Evolutionary conservation across 2,888 invertebrate species (phyloP).

Genomic region (Hemicrepidius hirtus): DNA sequence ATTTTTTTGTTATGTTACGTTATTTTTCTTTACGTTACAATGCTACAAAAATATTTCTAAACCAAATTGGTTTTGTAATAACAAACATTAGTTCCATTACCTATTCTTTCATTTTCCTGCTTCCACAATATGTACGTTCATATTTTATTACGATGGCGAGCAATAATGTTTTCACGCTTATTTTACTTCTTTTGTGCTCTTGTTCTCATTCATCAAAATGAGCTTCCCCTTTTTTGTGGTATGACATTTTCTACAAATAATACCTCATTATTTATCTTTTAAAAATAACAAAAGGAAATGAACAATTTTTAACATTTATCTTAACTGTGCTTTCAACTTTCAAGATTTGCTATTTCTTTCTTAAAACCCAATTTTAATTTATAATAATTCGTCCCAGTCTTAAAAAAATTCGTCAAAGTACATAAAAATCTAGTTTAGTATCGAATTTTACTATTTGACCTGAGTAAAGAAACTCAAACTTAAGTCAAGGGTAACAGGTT

Average conservation of each 20-base stretch:
- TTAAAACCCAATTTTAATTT: constrained; percentile 4
- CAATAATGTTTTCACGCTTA: too few species aligned
- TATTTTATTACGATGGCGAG: too few species aligned
- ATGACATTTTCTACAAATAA: not conserved
- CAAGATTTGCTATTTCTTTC: not conserved
- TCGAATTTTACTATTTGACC: not conserved
- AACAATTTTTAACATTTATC: not conserved
- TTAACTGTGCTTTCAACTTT: not conserved
- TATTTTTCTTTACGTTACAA: too few species aligned
- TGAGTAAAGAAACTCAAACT: not conserved
- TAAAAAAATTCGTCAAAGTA: not conserved
- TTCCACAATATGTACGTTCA: too few species aligned
- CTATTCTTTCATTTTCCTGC: too few species aligned
- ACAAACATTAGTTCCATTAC: too few species aligned
- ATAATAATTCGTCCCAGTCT: not conserved
- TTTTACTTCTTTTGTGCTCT: not conserved
- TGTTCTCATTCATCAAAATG: not conserved
- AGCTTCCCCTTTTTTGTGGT: not conserved
- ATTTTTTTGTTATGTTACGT: too few species aligned
- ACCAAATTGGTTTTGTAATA: too few species aligned
- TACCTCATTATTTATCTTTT: constrained; percentile 12
- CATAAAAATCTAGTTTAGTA: not conserved
- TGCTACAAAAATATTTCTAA: too few species aligned
- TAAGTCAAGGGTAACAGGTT: constrained; percentile 18
- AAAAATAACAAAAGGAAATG: not conserved